Evolutionary conservation across 2,797 vertebrate genomes (phyloP).

Genomic region (Cuculus canorus): DNA sequence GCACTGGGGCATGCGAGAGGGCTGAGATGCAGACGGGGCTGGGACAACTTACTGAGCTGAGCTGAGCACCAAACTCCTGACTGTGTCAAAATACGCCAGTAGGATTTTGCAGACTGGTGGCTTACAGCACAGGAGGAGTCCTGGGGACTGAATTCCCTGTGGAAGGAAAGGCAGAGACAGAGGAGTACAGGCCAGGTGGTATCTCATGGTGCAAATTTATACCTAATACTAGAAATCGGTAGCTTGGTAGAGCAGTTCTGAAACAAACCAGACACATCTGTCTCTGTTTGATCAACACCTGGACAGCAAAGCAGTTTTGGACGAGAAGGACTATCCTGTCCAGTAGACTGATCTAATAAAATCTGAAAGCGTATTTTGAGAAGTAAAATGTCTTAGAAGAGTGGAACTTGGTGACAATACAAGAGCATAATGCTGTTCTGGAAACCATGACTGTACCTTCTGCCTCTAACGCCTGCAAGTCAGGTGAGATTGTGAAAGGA

Average conservation of each 20-base stretch:
- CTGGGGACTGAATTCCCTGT: not conserved
- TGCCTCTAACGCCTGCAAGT: accelerated
- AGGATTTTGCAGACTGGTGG: not conserved
- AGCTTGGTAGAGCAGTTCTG: not conserved
- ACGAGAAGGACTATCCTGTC: not conserved
- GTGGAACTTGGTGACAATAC: not conserved
- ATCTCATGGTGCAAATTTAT: not conserved
- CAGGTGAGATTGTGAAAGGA: not conserved
- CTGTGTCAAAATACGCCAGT: not conserved
- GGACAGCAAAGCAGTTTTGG: not conserved
- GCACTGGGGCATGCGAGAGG: not conserved
- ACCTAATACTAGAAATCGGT: not conserved
- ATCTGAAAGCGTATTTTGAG: not conserved
- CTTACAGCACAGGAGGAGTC: not conserved
- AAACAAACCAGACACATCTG: not conserved
- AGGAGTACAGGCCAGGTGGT: not conserved
- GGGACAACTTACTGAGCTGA: accelerated
- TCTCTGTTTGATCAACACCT: not conserved
- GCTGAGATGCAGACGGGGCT: not conserved
- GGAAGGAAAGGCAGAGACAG: not conserved
- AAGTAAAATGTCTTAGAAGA: not conserved
- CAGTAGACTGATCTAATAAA: not conserved
- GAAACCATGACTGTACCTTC: not conserved
- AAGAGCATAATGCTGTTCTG: not conserved
- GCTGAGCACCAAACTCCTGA: not conserved